Base-by-base conservation (phyloP, 2,797 vertebrate genomes). In the Acrossocheilus wenchowensis region DNA sequence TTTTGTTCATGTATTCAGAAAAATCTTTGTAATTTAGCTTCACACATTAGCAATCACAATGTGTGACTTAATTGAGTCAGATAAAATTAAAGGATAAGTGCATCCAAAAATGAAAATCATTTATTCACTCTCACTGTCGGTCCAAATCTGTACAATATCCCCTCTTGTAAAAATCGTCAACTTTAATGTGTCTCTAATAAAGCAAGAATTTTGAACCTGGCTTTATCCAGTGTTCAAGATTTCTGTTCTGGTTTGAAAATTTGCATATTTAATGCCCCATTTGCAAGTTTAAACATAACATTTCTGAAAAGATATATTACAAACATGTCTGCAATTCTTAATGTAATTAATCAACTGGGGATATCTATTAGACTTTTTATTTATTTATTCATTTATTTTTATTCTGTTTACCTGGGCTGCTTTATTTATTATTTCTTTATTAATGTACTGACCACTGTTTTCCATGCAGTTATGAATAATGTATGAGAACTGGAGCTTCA, bases 71-170 rank as follows among this genome's bases (percentile, higher is more conserved):
- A 78, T 7, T 75, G 17, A 57, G 34, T 78, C 50, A 78, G 75
- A 78, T n/a, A 36, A n/a, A 78, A 57, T 57, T 78, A 78, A 57
- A 57, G 34, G 75, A 57, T 78, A n/a, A 39, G 21, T 54, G 34
- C 11, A 39, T 23, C 50, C 11, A 54, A 52, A 77, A 54, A 36
- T 21, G 5, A 52, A 75, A 52, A 75, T 75, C 30, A 57, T 57
- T 39, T 57, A 78, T 36, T 23, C 50, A 57, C 3, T 10, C 30
- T 77, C 6, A 36, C 30, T n/a, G 23, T 48, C 43, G 1, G n/a
- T 45, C n/a, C n/a, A 73, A 73, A 57, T 36, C 34, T 23, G 21
- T 39, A 23, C 34, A 77, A 50, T 15, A 50, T 50, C 14, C 48
- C 14, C 48, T 57, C 54, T 57, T 57, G 21, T 23, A 57, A n/a